These are phyloP conservation scores for Monopterus albus DNA, from an alignment of 2,113 vertebrate genomes.

Conservation along the genomic window DNA sequence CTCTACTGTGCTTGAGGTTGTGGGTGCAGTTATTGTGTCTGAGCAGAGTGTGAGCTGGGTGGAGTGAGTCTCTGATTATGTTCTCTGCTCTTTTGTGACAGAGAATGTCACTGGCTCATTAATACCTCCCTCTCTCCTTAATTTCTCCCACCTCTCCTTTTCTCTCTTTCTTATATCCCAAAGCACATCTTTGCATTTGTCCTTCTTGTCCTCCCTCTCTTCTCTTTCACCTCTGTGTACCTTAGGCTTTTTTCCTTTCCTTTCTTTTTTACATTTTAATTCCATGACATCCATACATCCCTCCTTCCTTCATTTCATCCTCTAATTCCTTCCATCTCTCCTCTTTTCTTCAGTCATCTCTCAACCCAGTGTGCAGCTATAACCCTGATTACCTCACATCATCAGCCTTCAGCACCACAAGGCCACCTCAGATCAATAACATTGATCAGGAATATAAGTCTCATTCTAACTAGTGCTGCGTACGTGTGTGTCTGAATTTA, in stretches of 20 bases:
- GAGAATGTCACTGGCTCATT: too few species aligned
- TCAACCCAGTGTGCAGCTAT: background rate
- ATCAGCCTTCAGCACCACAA: constrained; percentile 20
- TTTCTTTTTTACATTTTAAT: background rate
- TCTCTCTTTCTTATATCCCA: too few species aligned
- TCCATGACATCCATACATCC: background rate
- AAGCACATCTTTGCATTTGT: too few species aligned
- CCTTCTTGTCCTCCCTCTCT: too few species aligned
- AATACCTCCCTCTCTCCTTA: background rate
- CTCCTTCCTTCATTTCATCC: background rate
- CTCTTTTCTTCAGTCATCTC: background rate
- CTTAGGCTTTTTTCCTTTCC: background rate
- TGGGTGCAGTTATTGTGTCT: too few species aligned
- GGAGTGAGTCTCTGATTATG: too few species aligned
- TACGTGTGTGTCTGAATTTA: constrained; percentile 25
- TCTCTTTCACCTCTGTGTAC: too few species aligned
- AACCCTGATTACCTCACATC: constrained; percentile 47
- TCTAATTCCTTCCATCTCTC: background rate
- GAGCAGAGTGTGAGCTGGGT: too few species aligned
- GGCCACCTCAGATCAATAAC: constrained; percentile 40
- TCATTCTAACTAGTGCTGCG: constrained; percentile 8
- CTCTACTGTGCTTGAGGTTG: too few species aligned
- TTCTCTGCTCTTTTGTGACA: too few species aligned
- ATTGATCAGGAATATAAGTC: constrained; percentile 35
- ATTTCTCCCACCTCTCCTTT: background rate